A percentile compares a stretch with the other conserved stretches of the same genome.
phyloP scores from a whole-genome alignment of 2,888 invertebrate genomes.

The Sympetrum striolatum region DNA sequence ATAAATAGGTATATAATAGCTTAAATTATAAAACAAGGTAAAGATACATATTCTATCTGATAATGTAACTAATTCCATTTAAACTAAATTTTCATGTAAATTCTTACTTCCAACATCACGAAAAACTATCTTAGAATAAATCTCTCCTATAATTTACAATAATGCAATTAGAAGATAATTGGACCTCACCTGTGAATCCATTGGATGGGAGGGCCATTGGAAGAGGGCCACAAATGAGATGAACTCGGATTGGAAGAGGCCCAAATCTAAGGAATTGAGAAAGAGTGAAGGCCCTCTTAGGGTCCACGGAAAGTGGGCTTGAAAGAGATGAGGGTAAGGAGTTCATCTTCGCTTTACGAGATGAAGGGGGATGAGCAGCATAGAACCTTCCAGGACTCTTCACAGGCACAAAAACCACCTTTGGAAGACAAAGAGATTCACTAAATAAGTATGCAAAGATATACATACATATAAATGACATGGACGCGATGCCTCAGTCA shows the following conservation, averaged over 20 bases:
- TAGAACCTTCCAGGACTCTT: conserved; percentile 79
- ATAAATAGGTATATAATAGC: too few relatives aligned
- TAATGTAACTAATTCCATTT: too few relatives aligned
- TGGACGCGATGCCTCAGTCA: too few relatives aligned
- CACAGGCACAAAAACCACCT: conserved; percentile 76
- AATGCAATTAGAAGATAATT: too few relatives aligned
- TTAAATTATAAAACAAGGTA: too few relatives aligned
- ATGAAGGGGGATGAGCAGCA: conserved; percentile 64
- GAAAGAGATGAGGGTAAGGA: conserved; percentile 7
- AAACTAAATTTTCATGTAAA: too few relatives aligned
- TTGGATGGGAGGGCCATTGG: conserved; percentile 55
- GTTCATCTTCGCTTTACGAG: not conserved
- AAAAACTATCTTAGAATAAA: too few relatives aligned
- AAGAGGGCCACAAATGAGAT: conserved; percentile 61
- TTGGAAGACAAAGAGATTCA: conserved; percentile 49
- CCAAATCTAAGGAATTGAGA: conserved; percentile 66
- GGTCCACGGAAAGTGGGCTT: conserved; percentile 53
- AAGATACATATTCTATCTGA: too few relatives aligned
- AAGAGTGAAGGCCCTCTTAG: conserved; percentile 63
- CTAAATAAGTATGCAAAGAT: not conserved
- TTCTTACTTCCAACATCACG: too few relatives aligned
- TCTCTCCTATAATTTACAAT: too few relatives aligned
- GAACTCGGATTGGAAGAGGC: conserved; percentile 67
- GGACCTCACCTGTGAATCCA: conserved; percentile 66
- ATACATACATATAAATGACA: too few relatives aligned